Conservation (phyloP, 2,888 invertebrate genomes). For the Candidula unifasciata region DNA sequence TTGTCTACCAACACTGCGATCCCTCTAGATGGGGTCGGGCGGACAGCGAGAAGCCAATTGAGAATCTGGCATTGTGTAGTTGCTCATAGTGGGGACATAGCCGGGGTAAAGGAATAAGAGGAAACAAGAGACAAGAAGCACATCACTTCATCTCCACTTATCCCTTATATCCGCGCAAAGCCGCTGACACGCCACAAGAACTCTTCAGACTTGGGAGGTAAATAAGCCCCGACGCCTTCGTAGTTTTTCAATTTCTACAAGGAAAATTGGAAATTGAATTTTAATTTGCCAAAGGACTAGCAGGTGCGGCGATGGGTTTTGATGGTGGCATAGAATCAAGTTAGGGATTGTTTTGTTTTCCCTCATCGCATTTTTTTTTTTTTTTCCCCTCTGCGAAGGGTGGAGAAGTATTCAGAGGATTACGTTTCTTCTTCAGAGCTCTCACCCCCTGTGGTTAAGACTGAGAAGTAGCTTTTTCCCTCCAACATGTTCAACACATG, state of each 20-base stretch:
- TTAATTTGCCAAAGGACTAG: slow-evolving; percentile 21
- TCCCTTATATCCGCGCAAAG: neutral
- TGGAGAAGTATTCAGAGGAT: neutral
- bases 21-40: neutral
- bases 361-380: neutral
- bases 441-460: neutral
- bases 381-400: neutral
- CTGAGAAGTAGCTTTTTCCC: neutral
- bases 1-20: slow-evolving; percentile 18
- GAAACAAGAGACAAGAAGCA: neutral
- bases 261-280: slow-evolving; percentile 38
- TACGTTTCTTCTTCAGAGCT: neutral
- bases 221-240: slow-evolving; percentile 28
- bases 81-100: neutral
- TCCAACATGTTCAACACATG: neutral
- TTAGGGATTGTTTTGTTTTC: neutral
- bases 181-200: slow-evolving; percentile 32
- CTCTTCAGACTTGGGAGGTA: slow-evolving; percentile 39
- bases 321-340: neutral
- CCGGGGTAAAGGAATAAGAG: neutral
- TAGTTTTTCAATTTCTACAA: slow-evolving; percentile 10
- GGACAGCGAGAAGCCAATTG: neutral
- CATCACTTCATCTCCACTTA: slow-evolving; percentile 30
- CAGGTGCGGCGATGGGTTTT: slow-evolving; percentile 10
- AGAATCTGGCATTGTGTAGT: slow-evolving; percentile 18